Evolutionary conservation across 2,888 invertebrate species (phyloP), one percentile per base, ranked within the genome.

Genomic region (Eumerus sabulonum): DNA sequence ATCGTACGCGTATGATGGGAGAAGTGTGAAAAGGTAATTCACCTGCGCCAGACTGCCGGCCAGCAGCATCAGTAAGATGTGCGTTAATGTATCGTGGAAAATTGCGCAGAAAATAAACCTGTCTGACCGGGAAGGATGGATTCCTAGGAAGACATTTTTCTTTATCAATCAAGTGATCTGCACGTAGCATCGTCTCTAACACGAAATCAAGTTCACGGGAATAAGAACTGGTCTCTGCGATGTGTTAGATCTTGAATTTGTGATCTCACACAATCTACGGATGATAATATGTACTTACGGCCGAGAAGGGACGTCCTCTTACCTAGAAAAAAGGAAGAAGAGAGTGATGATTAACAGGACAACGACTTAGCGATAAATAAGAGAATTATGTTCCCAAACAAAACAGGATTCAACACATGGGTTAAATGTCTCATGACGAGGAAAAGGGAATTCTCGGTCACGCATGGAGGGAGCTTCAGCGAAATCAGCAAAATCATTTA

Each of bases 11-110:
- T 27, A 27, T 27, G n/a, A 27, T 27, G 7, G 27, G 16, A 35
- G 27, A 60, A 60, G 67, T 67, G 74, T 62, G 44, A 51, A 56
- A 57, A 45, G 44, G 13, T 35, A 3, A 59, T 56, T 66, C 48
- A 42, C 35, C 66, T 47, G 14, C 51, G 4, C 7, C 3, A 27
- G 7, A 4, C n/a, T n/a, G n/a, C n/a, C n/a, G n/a, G 17, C 45
- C 5, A 4, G n/a, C 14, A 35, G 11, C 14, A n/a, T 42, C 36
- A 50, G 18, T 35, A 40, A 66, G 40, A 66, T 53, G 59, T 18
- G 47, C 13, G 73, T 53, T 73, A 54, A 66, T 73, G 66, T 66
- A 48, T 67, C 67, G 56, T 27, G 27, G 17, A 54, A 54, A 67
- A 74, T 67, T 62, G 44, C 50, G 7, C n/a, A n/a, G n/a, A n/a